These are phyloP conservation scores for Coryphaenoides rupestris DNA, from an alignment of 2,113 vertebrate species.

Conservation along the genomic window DNA sequence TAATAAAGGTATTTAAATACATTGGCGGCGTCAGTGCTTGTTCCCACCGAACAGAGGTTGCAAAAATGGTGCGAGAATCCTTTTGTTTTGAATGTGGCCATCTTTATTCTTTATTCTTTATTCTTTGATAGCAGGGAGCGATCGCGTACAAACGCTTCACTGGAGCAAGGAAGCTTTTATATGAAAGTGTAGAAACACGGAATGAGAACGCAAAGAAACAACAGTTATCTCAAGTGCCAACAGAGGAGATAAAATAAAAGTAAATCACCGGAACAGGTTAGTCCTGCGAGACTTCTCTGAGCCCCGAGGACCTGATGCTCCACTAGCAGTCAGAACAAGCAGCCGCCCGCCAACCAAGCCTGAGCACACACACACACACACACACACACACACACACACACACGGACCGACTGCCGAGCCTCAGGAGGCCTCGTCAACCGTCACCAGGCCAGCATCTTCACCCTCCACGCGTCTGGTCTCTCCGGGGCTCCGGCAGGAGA, in stretches of 20 bases:
- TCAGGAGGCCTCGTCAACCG: too few relatives aligned
- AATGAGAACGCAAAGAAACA: slow-evolving; percentile 29
- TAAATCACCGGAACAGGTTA: too few relatives aligned
- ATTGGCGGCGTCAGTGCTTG: slow-evolving; percentile 29
- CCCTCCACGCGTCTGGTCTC: too few relatives aligned
- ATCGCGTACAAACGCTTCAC: too few relatives aligned
- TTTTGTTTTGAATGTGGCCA: too few relatives aligned
- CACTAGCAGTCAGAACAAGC: not conserved
- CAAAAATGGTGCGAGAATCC: not conserved
- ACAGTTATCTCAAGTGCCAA: slow-evolving; percentile 28
- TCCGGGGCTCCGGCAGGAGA: too few relatives aligned
- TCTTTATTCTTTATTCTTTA: too few relatives aligned
- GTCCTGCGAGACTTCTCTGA: not conserved
- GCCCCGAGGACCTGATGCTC: not conserved
- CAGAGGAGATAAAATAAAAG: slow-evolving; percentile 23
- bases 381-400: too few relatives aligned
- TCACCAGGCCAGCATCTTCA: too few relatives aligned
- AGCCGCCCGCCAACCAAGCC: not conserved
- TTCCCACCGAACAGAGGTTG: not conserved
- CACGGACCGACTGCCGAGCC: too few relatives aligned
- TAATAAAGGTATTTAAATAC: slow-evolving; percentile 75
- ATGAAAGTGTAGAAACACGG: slow-evolving; percentile 22
- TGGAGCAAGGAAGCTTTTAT: slow-evolving; percentile 57
- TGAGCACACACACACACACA: too few relatives aligned
- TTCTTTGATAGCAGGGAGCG: too few relatives aligned